Conservation (phyloP, 2,888 invertebrate species). For the Athrips mouffetella region DNA sequence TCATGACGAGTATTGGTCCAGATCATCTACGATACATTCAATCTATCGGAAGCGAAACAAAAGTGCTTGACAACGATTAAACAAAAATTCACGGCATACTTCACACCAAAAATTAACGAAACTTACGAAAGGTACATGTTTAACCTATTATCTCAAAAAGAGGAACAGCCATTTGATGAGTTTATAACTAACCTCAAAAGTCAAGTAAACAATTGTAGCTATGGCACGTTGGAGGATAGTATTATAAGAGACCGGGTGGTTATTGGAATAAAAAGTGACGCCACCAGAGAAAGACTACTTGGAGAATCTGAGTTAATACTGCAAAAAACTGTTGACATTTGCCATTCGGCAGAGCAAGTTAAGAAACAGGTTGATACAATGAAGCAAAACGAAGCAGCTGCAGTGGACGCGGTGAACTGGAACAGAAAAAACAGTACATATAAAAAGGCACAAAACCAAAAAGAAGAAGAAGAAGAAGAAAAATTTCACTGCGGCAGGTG, state of each 20-base stretch:
- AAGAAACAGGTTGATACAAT: background rate
- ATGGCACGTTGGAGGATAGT: slow-evolving; percentile 6
- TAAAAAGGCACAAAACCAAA: background rate
- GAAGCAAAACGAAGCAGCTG: background rate
- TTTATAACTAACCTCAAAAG: slow-evolving; percentile 6
- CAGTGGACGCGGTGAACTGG: background rate
- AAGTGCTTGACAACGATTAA: too few relatives aligned
- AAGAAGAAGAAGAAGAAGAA: background rate
- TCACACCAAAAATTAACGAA: slow-evolving; percentile 6
- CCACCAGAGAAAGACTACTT: background rate
- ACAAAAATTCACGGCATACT: background rate
- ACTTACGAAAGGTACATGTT: slow-evolving; percentile 8
- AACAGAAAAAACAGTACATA: background rate
- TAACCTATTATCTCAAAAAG: slow-evolving; percentile 4
- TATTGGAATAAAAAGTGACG: background rate
- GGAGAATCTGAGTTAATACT: background rate
- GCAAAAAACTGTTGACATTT: background rate
- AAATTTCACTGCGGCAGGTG: background rate
- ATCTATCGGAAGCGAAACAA: too few relatives aligned
- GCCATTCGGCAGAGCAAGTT: slow-evolving; percentile 3
- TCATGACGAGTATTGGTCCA: slow-evolving; percentile 12
- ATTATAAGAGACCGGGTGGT: slow-evolving; percentile 1
- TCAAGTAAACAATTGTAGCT: slow-evolving; percentile 13
- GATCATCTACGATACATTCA: slow-evolving; percentile 12
- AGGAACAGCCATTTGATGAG: slow-evolving; percentile 2